A percentile compares a stretch with the other conserved stretches of the same genome.
Conservation (phyloP, 2,113 vertebrate genomes). For the Neolamprologus cancellatus region DNA sequence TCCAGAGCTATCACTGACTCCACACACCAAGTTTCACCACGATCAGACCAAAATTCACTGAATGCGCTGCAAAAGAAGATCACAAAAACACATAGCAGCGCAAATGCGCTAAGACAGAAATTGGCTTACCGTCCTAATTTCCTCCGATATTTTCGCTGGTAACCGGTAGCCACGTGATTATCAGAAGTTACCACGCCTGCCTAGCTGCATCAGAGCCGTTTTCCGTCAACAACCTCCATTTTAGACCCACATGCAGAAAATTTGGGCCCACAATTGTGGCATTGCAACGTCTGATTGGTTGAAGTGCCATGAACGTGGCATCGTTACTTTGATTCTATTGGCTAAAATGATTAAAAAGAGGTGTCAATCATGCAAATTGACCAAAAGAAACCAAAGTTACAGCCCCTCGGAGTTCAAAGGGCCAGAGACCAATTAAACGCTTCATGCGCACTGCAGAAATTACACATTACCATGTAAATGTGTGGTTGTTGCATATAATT, state of each 20-base stretch:
- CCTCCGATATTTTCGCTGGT: rapidly evolving
- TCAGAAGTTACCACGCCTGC: neutral
- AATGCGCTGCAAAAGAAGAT: neutral
- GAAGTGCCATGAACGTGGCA: neutral
- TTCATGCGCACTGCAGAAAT: neutral
- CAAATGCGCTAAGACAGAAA: neutral
- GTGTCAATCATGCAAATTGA: neutral
- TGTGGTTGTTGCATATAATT: neutral
- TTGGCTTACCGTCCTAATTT: neutral
- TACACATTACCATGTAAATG: neutral
- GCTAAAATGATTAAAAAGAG: neutral
- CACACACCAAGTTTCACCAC: neutral
- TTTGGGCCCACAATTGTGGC: neutral
- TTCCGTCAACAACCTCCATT: rapidly evolving
- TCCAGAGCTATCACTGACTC: neutral
- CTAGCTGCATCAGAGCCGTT: neutral
- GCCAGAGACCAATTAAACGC: neutral
- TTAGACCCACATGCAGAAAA: neutral
- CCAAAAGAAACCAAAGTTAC: neutral
- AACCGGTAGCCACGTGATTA: neutral
- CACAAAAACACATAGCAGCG: neutral
- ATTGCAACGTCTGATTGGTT: neutral
- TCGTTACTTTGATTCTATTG: neutral
- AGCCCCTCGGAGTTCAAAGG: neutral
- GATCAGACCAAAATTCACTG: neutral